Conservation (phyloP, 1,140 invertebrate species). For the Metaphire vulgaris region DNA sequence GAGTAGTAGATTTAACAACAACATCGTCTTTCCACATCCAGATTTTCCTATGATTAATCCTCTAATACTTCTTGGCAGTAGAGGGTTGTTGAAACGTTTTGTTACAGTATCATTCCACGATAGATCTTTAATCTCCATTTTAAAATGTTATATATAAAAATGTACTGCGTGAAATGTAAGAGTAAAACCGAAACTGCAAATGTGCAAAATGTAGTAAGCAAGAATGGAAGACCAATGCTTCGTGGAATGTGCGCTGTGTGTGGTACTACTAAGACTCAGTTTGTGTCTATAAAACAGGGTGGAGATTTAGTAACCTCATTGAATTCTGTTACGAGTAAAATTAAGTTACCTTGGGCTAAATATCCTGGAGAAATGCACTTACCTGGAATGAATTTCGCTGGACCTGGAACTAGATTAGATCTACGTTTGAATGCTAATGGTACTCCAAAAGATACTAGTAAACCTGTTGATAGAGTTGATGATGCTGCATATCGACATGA, state of each 20-base stretch:
- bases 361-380: conserved; percentile 26
- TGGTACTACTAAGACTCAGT: conserved; percentile 13
- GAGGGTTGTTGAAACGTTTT: conserved; percentile 13
- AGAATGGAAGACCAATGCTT: conserved; percentile 10
- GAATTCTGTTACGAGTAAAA: neutral
- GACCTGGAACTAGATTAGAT: conserved; percentile 21
- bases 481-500: conserved; percentile 8
- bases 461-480: conserved; percentile 12
- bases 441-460: neutral
- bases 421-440: conserved; percentile 9
- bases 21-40: conserved; percentile 21
- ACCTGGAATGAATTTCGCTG: conserved; percentile 21
- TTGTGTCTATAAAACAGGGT: neutral
- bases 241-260: conserved; percentile 11
- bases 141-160: conserved; percentile 19
- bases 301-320: neutral
- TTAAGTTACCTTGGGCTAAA: conserved; percentile 24
- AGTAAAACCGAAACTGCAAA: conserved; percentile 12
- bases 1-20: neutral
- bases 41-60: conserved; percentile 5
- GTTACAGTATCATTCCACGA: conserved; percentile 28
- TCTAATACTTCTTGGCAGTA: conserved; percentile 2
- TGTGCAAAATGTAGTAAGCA: conserved; percentile 17
- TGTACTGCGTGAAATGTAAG: conserved; percentile 7
- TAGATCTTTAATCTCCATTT: conserved; percentile 30